These are phyloP conservation scores for Onychorhynchus coronatus DNA, from an alignment of 2,113 vertebrate genomes.

Conservation along the genomic window DNA sequence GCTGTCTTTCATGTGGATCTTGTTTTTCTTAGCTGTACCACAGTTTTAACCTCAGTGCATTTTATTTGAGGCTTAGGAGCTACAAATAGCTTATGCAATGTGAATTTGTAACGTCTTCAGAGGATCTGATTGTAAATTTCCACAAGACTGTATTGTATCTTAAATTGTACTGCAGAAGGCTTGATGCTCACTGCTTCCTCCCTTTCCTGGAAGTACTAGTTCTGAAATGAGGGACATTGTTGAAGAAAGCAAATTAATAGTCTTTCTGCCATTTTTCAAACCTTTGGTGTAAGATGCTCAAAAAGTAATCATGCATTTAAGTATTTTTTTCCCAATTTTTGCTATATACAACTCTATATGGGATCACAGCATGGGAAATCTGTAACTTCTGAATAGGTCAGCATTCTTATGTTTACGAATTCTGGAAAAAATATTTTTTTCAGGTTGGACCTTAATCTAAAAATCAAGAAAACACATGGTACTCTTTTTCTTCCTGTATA, in stretches of 20 bases:
- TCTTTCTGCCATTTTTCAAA: background rate
- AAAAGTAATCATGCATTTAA: background rate
- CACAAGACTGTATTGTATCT: background rate
- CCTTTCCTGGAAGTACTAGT: background rate
- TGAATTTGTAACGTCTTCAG: background rate
- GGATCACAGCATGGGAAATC: background rate
- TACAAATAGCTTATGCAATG: background rate
- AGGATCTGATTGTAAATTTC: background rate
- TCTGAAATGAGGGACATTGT: background rate
- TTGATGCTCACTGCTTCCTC: background rate
- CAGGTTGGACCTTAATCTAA: background rate
- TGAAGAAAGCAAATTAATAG: background rate
- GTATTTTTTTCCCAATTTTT: background rate
- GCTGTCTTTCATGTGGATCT: background rate
- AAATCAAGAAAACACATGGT: background rate
- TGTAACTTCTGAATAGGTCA: background rate
- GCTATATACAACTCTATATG: background rate
- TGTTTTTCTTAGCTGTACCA: background rate
- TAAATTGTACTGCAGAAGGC: background rate
- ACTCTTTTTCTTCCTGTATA: background rate
- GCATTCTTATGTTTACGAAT: background rate
- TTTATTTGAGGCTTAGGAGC: background rate
- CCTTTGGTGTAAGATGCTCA: background rate
- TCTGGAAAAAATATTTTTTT: background rate
- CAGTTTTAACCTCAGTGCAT: background rate